phyloP scores from a whole-genome alignment of 2,113 vertebrate species.

The Paramisgurnus dabryanus region DNA sequence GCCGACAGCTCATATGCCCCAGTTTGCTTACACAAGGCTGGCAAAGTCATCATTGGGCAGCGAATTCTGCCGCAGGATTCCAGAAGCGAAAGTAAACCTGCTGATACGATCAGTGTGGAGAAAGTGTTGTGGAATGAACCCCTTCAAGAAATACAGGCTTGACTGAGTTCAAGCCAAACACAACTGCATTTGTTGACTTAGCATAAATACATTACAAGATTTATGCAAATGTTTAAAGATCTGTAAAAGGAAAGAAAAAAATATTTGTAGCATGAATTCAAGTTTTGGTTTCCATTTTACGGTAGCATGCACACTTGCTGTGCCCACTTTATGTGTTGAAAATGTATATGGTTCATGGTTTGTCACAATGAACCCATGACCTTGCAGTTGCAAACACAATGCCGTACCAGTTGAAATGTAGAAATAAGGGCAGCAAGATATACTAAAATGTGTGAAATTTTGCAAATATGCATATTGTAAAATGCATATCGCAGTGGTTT shows the following conservation, averaged over 20 bases:
- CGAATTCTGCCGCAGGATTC: constrained; percentile 26
- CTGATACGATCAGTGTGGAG: constrained; percentile 24
- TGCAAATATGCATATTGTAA: no score
- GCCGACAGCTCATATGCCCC: constrained; percentile 21
- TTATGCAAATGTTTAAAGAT: constrained; percentile 36
- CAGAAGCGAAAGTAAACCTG: constrained; percentile 19
- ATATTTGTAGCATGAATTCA: not conserved
- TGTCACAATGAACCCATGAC: no score
- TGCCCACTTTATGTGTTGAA: not conserved
- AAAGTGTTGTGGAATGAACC: constrained; percentile 4
- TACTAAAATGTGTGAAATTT: no score
- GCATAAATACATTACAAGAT: constrained; percentile 35
- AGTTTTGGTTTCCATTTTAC: constrained; percentile 12
- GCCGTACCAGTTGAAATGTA: no score
- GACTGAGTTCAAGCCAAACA: constrained; percentile 19
- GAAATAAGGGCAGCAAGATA: no score
- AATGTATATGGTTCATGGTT: not conserved
- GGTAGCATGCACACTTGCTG: not conserved
- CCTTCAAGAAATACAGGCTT: constrained; percentile 29
- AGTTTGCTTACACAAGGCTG: constrained; percentile 35
- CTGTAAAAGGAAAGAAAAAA: not conserved
- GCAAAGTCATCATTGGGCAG: constrained; percentile 14
- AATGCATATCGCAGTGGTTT: no score
- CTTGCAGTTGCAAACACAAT: no score
- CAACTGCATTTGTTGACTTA: constrained; percentile 30